Base-by-base conservation (phyloP, 2,888 invertebrate species). In the Orthonevra nobilis region DNA sequence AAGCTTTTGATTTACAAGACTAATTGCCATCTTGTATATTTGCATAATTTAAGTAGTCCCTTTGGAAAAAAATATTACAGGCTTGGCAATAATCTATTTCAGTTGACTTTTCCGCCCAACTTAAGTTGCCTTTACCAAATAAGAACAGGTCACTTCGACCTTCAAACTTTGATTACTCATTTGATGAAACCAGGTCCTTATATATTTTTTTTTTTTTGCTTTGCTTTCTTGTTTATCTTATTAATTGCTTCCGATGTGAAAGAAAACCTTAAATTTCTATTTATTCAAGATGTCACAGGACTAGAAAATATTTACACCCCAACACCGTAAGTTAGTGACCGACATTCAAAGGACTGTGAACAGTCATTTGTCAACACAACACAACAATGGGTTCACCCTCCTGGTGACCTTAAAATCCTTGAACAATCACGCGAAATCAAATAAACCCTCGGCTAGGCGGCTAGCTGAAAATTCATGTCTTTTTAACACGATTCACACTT, bases 361-460 rank as follows among this genome's bases (percentile, higher is more conserved):
- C 15, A 48, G 23, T 15, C 26, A 38, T 26, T 54, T 38, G 40
- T n/a, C n/a, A n/a, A n/a, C n/a, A 44, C 54, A 36, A 28, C 10
- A 10, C 19, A 48, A 61, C 36, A 17, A 46, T 6, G 14, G 10
- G 3, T 0, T 12, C 32, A n/a, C 7, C 23, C 19, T 5, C 20
- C 23, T 32, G 10, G 20, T 68, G 60, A 48, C 61, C 69, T 54
- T 61, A 54, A 68, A 69, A 42, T 54, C 30, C 44, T 46, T 68
- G 52, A 74, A 74, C 52, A 69, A 69, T 61, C 69, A 54, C 74
- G 46, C 69, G 74, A 54, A 68, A 54, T 75, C 69, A 69, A 61
- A 60, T 74, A 46, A 74, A 60, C 30, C 52, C 44, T 4, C 3
- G 3, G 3, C 23, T 4, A 23, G 5, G 10, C 14, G 30, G 19